Base-by-base conservation (phyloP, 2,113 vertebrate species). In the Galbula dea region DNA sequence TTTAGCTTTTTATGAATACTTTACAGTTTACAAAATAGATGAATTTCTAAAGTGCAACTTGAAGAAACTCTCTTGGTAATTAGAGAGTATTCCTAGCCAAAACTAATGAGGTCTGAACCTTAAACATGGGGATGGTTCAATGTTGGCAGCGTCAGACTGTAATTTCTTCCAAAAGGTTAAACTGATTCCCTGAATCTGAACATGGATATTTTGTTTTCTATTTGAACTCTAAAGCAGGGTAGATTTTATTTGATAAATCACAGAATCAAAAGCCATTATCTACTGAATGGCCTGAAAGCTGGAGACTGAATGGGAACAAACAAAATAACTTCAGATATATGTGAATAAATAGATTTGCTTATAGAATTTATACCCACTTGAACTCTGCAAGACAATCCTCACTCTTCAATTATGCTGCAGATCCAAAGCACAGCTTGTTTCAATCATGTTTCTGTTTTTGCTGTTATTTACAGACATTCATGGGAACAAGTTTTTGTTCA, bases 1-100 rank as follows among this genome's bases (percentile, higher is more conserved):
- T 97, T 95, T 93, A 94, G 94, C 80, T 95, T 96, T 95, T 96
- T 97, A 93, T 97, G 96, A 98, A 97, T 97, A 96, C 96, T 97
- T 97, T 95, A 97, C 96, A 96, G 87, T 75, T 95, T 95, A 83
- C 76, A 93, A 92, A 93, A 92, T 88, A 37, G 77, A 90, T 32
- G 54, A 83, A 89, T 96, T 97, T 97, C 83, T 90, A 83, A 97
- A 97, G 94, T 91, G 92, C 73, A 95, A 93, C 94, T 97, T 93
- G 94, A 97, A 94, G 54, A 90, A 90, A 94, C 81, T 95, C 81
- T 89, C 66, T 48, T 37, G 91, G 76, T 95, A 86, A 94, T 95
- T 95, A 91, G 67, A 67, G 67, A 95, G 71, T 49, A 49, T 86
- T 93, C n/a, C 61, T 71, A 94, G 89, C 74, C 90, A 89, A 95